Evolutionary conservation across 1,140 invertebrate species (phyloP).

Genomic region (Aphis gossypii): DNA sequence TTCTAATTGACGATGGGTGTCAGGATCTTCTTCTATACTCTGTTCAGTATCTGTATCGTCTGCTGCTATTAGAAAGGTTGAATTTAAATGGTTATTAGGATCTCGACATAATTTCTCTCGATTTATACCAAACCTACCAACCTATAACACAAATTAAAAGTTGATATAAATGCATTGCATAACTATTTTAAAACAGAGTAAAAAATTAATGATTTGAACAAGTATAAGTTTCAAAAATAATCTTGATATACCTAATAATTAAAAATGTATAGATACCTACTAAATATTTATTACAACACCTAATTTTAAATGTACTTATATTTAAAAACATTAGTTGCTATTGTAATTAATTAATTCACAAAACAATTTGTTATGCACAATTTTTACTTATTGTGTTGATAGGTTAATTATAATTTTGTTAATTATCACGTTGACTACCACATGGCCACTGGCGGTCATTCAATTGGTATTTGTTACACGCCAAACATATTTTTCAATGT

Average conservation of each 20-base stretch:
- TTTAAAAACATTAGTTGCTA: too few species aligned
- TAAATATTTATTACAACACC: neutral
- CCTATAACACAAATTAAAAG: slow-evolving; percentile 14
- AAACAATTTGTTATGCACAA: neutral
- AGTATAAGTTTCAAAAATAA: neutral
- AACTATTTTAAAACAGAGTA: neutral
- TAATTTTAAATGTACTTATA: neutral
- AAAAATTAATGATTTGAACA: neutral
- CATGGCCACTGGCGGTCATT: too few species aligned
- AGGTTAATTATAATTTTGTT: neutral
- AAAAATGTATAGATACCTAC: too few species aligned
- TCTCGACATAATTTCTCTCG: slow-evolving; percentile 44
- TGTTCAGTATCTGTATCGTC: slow-evolving; percentile 53
- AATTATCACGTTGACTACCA: too few species aligned
- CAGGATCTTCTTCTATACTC: slow-evolving; percentile 48
- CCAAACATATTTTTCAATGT: too few species aligned
- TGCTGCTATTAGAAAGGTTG: slow-evolving; percentile 52
- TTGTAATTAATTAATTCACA: too few species aligned
- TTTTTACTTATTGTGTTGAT: neutral
- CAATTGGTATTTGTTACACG: too few species aligned
- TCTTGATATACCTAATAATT: too few species aligned
- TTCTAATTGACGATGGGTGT: slow-evolving; percentile 53
- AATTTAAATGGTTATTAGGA: slow-evolving; percentile 56
- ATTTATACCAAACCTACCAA: slow-evolving; percentile 51
- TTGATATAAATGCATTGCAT: neutral